A percentile compares a stretch with the other conserved stretches of the same genome.
These are phyloP conservation scores for Pogona vitticeps DNA, from an alignment of 2,113 vertebrate species.

Conservation along the genomic window DNA sequence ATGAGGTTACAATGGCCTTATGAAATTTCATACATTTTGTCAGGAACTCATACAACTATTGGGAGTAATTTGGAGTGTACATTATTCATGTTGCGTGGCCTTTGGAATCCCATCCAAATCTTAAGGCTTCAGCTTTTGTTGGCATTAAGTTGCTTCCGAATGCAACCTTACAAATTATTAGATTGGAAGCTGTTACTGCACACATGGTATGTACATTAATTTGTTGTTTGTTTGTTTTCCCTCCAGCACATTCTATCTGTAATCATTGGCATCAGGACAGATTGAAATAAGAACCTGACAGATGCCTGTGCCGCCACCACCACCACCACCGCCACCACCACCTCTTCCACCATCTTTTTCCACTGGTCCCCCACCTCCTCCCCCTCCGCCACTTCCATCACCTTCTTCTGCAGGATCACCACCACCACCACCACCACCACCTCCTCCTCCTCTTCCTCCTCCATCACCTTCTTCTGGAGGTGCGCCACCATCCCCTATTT, in stretches of 20 bases:
- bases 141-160: too few relatives aligned
- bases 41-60: not conserved
- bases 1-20: not conserved
- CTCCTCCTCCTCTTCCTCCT: constrained; percentile 61
- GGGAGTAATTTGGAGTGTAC: not conserved
- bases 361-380: constrained; percentile 58
- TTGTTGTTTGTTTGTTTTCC: not conserved
- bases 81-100: not conserved
- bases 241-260: constrained; percentile 28
- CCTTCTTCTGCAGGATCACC: constrained; percentile 58
- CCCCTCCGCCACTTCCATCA: constrained; percentile 58
- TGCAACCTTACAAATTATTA: constrained; percentile 44
- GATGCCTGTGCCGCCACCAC: constrained; percentile 76
- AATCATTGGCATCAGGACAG: constrained; percentile 52
- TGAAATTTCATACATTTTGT: not conserved
- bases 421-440: constrained; percentile 48
- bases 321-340: constrained; percentile 64
- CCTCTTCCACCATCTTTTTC: constrained; percentile 56
- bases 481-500: constrained; percentile 58
- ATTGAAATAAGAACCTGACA: constrained; percentile 50
- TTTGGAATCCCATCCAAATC: not conserved
- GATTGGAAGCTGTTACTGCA: not conserved
- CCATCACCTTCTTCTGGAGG: constrained; percentile 51
- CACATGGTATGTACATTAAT: constrained; percentile 19
- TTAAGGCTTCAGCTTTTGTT: too few relatives aligned